Evolutionary conservation across 1,140 invertebrate species (phyloP).

Genomic region (Archivesica marissinica): DNA sequence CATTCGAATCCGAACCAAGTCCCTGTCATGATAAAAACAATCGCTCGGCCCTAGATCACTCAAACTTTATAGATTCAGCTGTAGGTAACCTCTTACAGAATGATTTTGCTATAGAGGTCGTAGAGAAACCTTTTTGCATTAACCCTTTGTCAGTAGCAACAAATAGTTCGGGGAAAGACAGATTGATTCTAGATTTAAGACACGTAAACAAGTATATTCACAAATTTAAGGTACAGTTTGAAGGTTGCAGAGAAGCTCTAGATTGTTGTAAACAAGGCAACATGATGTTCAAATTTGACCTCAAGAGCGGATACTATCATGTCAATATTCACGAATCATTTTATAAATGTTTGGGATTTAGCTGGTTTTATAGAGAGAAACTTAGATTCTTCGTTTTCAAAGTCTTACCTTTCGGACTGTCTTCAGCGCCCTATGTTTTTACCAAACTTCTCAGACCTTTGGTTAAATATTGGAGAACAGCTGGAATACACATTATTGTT

Average conservation of each 20-base stretch:
- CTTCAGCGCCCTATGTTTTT: neutral
- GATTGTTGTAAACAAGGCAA: neutral
- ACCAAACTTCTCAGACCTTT: too few species aligned
- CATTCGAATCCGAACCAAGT: too few species aligned
- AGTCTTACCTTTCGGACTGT: neutral
- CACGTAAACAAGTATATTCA: neutral
- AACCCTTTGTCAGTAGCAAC: slow-evolving; percentile 27
- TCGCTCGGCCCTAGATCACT: too few species aligned
- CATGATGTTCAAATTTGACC: slow-evolving; percentile 2
- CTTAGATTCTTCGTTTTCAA: slow-evolving; percentile 2
- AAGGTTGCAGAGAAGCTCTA: slow-evolving; percentile 3
- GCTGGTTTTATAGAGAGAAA: neutral
- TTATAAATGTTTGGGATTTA: slow-evolving; percentile 21
- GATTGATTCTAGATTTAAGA: slow-evolving; percentile 16
- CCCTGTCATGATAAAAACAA: too few species aligned
- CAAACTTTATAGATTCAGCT: too few species aligned
- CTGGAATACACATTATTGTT: too few species aligned
- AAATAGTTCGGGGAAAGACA: slow-evolving; percentile 21
- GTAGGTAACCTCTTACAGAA: too few species aligned
- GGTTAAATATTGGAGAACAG: too few species aligned
- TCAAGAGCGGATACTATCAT: slow-evolving; percentile 7
- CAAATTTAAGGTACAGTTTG: slow-evolving; percentile 19
- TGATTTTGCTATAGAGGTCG: too few species aligned
- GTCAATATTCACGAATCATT: slow-evolving; percentile 4
- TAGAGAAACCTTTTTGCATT: neutral